Evolutionary conservation across 2,888 invertebrate genomes (phyloP), one percentile per base, ranked within the genome.

Genomic region (Aporophyla lueneburgensis): DNA sequence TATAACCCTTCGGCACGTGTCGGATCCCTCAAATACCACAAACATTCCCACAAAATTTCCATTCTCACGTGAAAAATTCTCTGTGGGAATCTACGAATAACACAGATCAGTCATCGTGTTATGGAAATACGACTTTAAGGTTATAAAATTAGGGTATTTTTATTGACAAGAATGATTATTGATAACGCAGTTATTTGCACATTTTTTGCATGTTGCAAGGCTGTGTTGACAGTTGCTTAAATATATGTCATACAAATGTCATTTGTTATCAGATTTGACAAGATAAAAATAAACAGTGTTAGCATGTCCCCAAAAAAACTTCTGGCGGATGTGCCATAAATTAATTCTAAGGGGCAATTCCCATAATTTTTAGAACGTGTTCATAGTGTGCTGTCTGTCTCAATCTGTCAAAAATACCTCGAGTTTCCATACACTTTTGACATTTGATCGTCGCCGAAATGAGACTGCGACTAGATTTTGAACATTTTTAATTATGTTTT

Each of bases 1-100:
- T 43, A 67, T 72, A 67, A 63, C 63, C 68, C 63, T 19, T 51
- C 40, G 79, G 82, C 88, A 88, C 90, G 89, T 84, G 88, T 77
- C 84, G 76, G 72, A 67, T 53, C 75, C 88, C 84, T 51, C 76
- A 69, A 69, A 80, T 70, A 67, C 88, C 87, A 59, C 85, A 83
- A 73, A 84, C 71, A 81, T 90, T 92, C 92, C 92, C 91, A 91
- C 89, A 89, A 83, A 88, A 90, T 84, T 81, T 85, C 71, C 76
- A 87, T 91, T 92, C 92, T 88, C 93, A 92, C 88, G 90, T 87
- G 91, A 92, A 91, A 87, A 88, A 87, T 90, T 87, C 68, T 81
- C 72, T 85, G 87, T 86, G 89, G 88, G 85, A 89, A 91, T 71
- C 67, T 61, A 33, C 2, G 56, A 27, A 58, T 65, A 71, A 74